Evolutionary conservation across 1,140 invertebrate genomes (phyloP).

Genomic region (Achroia grisella): DNA sequence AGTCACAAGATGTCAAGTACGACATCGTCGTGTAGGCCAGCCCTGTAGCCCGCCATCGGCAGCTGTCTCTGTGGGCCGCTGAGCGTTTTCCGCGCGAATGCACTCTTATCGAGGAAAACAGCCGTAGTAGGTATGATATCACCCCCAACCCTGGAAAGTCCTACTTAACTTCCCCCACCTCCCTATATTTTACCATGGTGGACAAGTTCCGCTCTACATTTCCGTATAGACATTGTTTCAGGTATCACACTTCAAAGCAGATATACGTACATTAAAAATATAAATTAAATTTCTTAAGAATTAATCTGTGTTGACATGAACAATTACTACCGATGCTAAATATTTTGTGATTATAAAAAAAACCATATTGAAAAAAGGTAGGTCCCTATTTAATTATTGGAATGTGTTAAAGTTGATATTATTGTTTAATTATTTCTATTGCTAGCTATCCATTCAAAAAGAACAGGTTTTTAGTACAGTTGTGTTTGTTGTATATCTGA

Average conservation of each 20-base stretch:
- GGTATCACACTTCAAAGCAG: background rate
- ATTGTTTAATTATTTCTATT: no score
- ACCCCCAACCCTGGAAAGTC: conserved; percentile 9
- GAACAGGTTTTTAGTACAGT: no score
- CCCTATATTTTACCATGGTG: conserved; percentile 5
- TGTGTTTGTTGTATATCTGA: no score
- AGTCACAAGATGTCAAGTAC: conserved; percentile 17
- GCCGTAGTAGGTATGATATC: background rate
- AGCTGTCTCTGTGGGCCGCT: conserved; percentile 25
- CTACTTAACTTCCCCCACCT: conserved; percentile 12
- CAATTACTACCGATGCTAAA: no score
- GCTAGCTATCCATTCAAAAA: no score
- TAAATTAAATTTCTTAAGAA: no score
- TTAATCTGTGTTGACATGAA: no score
- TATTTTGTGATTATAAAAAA: no score
- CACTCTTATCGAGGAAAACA: conserved; percentile 12
- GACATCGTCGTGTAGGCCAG: background rate
- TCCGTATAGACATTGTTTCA: background rate
- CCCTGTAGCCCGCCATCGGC: conserved; percentile 8
- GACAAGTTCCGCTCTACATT: background rate
- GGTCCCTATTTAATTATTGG: no score
- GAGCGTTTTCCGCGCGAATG: conserved; percentile 20
- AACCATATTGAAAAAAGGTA: no score
- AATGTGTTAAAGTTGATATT: no score
- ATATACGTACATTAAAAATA: no score